These are phyloP conservation scores for Scopus umbretta DNA, from an alignment of 2,113 vertebrate genomes.

Conservation along the genomic window DNA sequence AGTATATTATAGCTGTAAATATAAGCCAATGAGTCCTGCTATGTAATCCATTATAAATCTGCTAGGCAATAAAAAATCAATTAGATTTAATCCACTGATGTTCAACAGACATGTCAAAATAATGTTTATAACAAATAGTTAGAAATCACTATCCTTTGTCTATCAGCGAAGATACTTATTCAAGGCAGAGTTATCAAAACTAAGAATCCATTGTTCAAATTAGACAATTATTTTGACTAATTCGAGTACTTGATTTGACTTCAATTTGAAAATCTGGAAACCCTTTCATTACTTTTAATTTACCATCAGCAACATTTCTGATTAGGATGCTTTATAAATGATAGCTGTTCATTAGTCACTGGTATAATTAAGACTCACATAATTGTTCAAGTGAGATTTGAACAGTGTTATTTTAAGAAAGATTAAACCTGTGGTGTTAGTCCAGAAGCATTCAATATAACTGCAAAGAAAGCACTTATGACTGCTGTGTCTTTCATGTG, in stretches of 20 bases:
- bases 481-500: background rate
- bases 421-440: background rate
- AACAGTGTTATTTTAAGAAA: background rate
- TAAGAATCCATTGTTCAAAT: background rate
- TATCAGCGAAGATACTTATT: background rate
- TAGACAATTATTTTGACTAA: conserved; percentile 27
- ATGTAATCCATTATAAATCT: conserved; percentile 12
- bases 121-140: conserved; percentile 3
- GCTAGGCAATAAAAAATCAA: conserved; percentile 29
- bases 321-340: background rate
- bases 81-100: conserved; percentile 1
- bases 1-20: conserved; percentile 13
- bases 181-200: background rate
- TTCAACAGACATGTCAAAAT: conserved; percentile 3
- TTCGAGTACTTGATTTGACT: background rate
- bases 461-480: background rate
- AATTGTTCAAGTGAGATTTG: background rate
- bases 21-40: background rate
- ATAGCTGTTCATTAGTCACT: background rate
- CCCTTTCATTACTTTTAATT: background rate
- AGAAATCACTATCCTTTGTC: conserved; percentile 15
- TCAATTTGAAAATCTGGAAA: background rate
- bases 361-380: background rate
- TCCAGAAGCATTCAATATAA: background rate
- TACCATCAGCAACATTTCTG: background rate